A percentile compares a stretch with the other conserved stretches of the same genome.
Conservation (phyloP, 2,888 invertebrate species). For the Andrena bucephala region DNA sequence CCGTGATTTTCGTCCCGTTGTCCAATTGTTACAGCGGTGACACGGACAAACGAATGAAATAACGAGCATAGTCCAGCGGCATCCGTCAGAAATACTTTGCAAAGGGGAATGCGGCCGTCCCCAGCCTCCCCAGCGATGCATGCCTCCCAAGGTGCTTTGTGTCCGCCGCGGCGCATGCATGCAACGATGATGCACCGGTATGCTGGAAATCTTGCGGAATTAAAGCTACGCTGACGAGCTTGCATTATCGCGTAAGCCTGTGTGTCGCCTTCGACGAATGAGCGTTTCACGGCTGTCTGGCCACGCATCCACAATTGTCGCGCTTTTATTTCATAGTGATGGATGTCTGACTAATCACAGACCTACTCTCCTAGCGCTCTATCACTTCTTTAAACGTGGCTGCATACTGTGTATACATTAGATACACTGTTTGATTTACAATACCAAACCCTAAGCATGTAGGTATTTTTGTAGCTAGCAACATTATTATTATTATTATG, state of each 20-base stretch:
- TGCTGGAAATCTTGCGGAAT: conserved; percentile 50
- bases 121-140: background rate
- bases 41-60: conserved; percentile 46
- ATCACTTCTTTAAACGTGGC: background rate
- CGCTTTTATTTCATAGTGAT: conserved; percentile 7
- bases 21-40: conserved; percentile 4
- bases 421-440: background rate
- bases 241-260: conserved; percentile 23
- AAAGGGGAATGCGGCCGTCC: conserved; percentile 32
- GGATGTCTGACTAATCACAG: background rate
- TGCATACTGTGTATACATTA: background rate
- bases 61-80: conserved; percentile 44
- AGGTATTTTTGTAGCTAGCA: too few species aligned
- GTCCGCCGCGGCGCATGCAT: conserved; percentile 11
- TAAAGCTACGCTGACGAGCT: conserved; percentile 49
- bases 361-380: background rate
- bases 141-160: conserved; percentile 20
- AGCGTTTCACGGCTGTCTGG: conserved; percentile 7
- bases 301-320: conserved; percentile 15
- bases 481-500: background rate
- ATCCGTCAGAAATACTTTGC: conserved; percentile 42
- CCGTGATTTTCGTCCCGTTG: conserved; percentile 15
- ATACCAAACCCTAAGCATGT: background rate
- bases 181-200: conserved; percentile 4
- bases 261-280: conserved; percentile 46